A percentile compares a stretch with the other conserved stretches of the same genome.
Conservation (phyloP, 2,797 vertebrate genomes). For the Pseudochaenichthys georgianus region DNA sequence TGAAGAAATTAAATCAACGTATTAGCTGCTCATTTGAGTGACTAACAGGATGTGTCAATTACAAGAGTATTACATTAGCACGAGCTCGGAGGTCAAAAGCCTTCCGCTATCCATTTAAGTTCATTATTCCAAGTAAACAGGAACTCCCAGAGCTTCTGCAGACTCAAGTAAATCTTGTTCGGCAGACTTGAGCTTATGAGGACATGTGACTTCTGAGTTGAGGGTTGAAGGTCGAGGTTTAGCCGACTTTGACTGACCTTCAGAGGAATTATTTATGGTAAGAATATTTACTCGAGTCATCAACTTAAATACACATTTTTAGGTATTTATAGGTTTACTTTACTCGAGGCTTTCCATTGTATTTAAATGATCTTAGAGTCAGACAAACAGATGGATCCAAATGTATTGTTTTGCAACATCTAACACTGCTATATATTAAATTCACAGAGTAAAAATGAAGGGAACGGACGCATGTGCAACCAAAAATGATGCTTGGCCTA, state of each 20-base stretch:
- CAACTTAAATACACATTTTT: not conserved
- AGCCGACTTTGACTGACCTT: slow-evolving; percentile 35
- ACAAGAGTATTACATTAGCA: not conserved
- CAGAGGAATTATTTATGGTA: not conserved
- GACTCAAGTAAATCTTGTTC: slow-evolving; percentile 29
- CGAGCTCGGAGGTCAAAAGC: not conserved
- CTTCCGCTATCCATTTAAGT: not conserved
- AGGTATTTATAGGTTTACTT: not conserved
- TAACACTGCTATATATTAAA: too few species aligned
- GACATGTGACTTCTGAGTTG: slow-evolving; percentile 53
- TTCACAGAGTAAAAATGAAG: not conserved
- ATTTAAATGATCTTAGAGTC: not conserved
- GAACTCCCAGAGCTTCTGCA: not conserved
- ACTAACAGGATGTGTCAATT: too few species aligned
- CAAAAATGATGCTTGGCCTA: not conserved
- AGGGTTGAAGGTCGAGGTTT: slow-evolving; percentile 52
- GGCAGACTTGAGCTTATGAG: slow-evolving; percentile 24
- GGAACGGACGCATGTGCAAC: not conserved
- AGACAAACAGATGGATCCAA: not conserved
- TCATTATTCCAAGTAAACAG: not conserved
- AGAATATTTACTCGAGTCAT: not conserved
- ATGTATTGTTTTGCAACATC: not conserved
- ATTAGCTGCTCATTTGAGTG: too few species aligned
- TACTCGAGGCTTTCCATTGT: too few species aligned
- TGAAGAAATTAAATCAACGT: not conserved